Evolutionary conservation across 1,140 invertebrate genomes (phyloP).

Genomic region (Pogonomyrmex barbatus): DNA sequence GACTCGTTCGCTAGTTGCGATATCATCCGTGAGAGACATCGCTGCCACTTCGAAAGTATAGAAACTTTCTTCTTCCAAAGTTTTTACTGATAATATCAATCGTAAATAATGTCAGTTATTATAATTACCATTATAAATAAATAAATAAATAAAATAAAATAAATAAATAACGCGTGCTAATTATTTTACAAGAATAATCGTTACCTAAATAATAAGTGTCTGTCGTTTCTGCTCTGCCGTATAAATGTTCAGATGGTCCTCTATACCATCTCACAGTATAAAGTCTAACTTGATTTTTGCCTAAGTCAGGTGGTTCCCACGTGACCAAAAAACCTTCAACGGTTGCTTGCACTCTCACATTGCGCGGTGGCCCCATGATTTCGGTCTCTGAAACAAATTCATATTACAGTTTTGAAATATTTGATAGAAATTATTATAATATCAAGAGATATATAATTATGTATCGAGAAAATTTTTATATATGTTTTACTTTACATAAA

Average conservation of each 20-base stretch:
- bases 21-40: slow-evolving; percentile 86
- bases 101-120: neutral
- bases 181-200: neutral
- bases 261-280: slow-evolving; percentile 89
- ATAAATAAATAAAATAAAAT: neutral
- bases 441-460: neutral
- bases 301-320: slow-evolving; percentile 90
- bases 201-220: slow-evolving; percentile 88
- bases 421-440: neutral
- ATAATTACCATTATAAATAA: neutral
- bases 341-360: slow-evolving; percentile 88
- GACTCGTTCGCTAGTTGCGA: slow-evolving; percentile 87
- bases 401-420: neutral
- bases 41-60: slow-evolving; percentile 90
- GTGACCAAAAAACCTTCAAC: slow-evolving; percentile 90
- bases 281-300: slow-evolving; percentile 86
- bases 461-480: neutral
- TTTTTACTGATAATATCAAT: slow-evolving; percentile 85
- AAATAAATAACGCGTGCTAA: neutral
- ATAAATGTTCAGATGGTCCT: slow-evolving; percentile 87
- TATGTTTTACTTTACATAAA: neutral
- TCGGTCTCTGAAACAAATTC: slow-evolving; percentile 68
- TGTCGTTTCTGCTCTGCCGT: slow-evolving; percentile 88
- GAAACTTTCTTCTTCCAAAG: slow-evolving; percentile 88
- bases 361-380: slow-evolving; percentile 88